phyloP scores from a whole-genome alignment of 2,797 vertebrate genomes.

The Spea hammondii region DNA sequence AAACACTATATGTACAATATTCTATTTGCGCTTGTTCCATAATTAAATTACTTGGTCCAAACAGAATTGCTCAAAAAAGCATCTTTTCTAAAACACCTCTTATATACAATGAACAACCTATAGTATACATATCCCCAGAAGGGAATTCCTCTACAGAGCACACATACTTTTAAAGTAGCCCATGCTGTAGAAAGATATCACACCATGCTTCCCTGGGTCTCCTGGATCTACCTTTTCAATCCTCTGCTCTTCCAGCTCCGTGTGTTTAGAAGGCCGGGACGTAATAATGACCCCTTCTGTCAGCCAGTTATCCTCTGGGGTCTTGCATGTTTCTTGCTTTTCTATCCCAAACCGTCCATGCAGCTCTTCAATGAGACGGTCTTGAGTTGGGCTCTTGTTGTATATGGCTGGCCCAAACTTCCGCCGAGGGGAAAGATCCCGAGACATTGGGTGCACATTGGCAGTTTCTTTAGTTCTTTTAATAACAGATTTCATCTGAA shows the following conservation, averaged over 20 bases:
- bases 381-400: slow-evolving; percentile 88
- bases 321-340: slow-evolving; percentile 68
- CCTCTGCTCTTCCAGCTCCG: slow-evolving; percentile 71
- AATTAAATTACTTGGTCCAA: no score
- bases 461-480: slow-evolving; percentile 89
- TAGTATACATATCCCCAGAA: no score
- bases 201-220: no score
- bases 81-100: no score
- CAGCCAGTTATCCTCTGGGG: slow-evolving; percentile 81
- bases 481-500: slow-evolving; percentile 93
- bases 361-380: slow-evolving; percentile 85
- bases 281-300: slow-evolving; percentile 86
- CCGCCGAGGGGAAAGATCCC: slow-evolving; percentile 80
- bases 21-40: no score
- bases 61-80: no score
- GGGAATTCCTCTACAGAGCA: no score
- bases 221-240: slow-evolving; percentile 88
- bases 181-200: background rate
- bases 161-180: no score
- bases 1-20: no score
- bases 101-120: no score
- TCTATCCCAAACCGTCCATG: slow-evolving; percentile 87
- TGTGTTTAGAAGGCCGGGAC: slow-evolving; percentile 77
- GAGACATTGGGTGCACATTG: slow-evolving; percentile 92
- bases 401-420: slow-evolving; percentile 86